A percentile compares a stretch with the other conserved stretches of the same genome.
phyloP scores from a whole-genome alignment of 2,797 vertebrate species.

The Allobates femoralis region DNA sequence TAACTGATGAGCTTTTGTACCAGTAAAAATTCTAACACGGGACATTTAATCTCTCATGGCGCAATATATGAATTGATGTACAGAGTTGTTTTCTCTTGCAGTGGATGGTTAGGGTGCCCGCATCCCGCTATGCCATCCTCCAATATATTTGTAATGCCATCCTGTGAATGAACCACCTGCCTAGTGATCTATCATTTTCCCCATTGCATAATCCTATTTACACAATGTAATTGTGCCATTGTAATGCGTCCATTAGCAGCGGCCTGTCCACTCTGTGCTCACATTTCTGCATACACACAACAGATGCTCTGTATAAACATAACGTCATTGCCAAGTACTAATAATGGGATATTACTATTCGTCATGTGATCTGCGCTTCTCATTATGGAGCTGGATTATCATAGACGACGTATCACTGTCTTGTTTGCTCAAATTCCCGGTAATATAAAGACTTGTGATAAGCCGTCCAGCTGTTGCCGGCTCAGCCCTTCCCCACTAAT shows the following conservation, averaged over 20 bases:
- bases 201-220: not conserved
- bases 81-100: not conserved
- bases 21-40: no score
- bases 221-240: not conserved
- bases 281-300: not conserved
- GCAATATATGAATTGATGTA: not conserved
- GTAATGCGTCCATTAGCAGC: not conserved
- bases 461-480: not conserved
- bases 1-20: no score
- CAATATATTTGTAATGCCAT: not conserved
- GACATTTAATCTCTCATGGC: no score
- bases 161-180: not conserved
- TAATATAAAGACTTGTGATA: not conserved
- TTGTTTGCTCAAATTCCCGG: not conserved
- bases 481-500: not conserved
- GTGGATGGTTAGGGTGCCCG: not conserved
- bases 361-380: not conserved
- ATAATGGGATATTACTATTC: not conserved
- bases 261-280: not conserved
- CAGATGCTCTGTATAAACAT: not conserved
- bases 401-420: not conserved
- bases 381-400: not conserved
- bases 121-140: not conserved
- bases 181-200: not conserved
- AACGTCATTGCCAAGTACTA: not conserved